phyloP scores from a whole-genome alignment of 2,888 invertebrate species.

The Heteropelma amictum region DNA sequence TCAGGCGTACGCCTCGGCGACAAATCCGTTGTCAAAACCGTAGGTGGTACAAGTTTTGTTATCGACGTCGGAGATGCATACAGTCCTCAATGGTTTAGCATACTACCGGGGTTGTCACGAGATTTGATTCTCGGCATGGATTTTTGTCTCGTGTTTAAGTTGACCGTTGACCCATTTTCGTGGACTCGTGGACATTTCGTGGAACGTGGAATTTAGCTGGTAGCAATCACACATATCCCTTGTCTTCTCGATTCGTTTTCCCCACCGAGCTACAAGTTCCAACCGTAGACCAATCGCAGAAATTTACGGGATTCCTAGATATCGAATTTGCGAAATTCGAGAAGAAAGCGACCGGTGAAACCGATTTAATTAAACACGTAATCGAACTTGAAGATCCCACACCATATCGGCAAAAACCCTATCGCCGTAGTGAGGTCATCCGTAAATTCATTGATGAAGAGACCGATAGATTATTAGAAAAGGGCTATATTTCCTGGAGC shows the following conservation, averaged over 20 bases:
- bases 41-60: constrained; percentile 8
- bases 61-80: constrained; percentile 8
- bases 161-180: constrained; percentile 18
- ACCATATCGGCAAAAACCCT: constrained; percentile 37
- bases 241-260: constrained; percentile 5
- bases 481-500: constrained; percentile 33
- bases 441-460: constrained; percentile 27
- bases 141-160: constrained; percentile 38
- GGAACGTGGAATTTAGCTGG: constrained; percentile 32
- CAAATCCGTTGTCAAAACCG: background rate
- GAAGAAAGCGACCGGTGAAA: constrained; percentile 29
- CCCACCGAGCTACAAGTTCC: constrained; percentile 14
- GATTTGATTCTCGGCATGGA: constrained; percentile 35
- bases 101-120: background rate
- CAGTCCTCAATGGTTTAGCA: constrained; percentile 19
- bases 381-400: constrained; percentile 24
- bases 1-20: constrained; percentile 8
- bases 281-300: constrained; percentile 1
- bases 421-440: constrained; percentile 41
- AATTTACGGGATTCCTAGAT: constrained; percentile 14
- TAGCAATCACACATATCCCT: constrained; percentile 24
- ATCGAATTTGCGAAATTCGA: constrained; percentile 36
- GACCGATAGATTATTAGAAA: constrained; percentile 10
- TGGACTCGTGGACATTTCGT: no score
- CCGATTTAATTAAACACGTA: constrained; percentile 37